These are phyloP conservation scores for Drosophila mettleri DNA, from an alignment of 2,888 invertebrate genomes.

Conservation along the genomic window DNA sequence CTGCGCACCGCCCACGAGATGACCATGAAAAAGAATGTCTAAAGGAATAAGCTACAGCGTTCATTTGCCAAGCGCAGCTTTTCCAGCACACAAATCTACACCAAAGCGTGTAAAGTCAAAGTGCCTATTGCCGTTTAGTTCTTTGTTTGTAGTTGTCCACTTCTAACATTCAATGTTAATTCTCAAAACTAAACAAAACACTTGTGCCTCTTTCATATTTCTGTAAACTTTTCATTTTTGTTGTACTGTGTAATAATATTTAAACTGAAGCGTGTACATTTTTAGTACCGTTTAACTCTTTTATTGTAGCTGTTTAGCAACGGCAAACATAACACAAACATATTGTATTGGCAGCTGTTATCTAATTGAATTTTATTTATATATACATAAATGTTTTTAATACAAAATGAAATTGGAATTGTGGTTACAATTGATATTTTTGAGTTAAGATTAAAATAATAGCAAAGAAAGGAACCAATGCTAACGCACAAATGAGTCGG, in stretches of 20 bases:
- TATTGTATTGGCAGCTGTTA: slow-evolving; percentile 70
- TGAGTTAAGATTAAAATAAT: background rate
- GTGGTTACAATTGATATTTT: background rate
- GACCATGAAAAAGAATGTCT: slow-evolving; percentile 87
- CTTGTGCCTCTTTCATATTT: slow-evolving; percentile 32
- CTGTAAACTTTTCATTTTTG: slow-evolving; percentile 40
- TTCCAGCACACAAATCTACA: slow-evolving; percentile 29
- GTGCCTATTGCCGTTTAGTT: slow-evolving; percentile 67
- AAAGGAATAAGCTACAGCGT: slow-evolving; percentile 33
- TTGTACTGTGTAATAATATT: slow-evolving; percentile 61
- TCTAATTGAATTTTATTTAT: slow-evolving; percentile 74
- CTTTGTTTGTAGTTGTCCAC: slow-evolving; percentile 62
- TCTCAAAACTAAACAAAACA: slow-evolving; percentile 56
- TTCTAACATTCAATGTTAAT: slow-evolving; percentile 66
- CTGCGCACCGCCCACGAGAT: slow-evolving; percentile 95
- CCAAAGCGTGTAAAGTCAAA: slow-evolving; percentile 56
- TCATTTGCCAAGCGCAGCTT: slow-evolving; percentile 2
- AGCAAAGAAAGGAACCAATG: slow-evolving; percentile 17
- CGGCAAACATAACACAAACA: slow-evolving; percentile 42
- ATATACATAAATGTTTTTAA: slow-evolving; percentile 68
- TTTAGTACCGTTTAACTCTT: slow-evolving; percentile 5
- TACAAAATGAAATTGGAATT: slow-evolving; percentile 37
- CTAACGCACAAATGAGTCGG: background rate
- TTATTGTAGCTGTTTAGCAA: slow-evolving; percentile 30
- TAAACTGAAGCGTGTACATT: slow-evolving; percentile 24